Conservation (phyloP, 2,797 vertebrate genomes). For the Gymnothorax javanicus region DNA sequence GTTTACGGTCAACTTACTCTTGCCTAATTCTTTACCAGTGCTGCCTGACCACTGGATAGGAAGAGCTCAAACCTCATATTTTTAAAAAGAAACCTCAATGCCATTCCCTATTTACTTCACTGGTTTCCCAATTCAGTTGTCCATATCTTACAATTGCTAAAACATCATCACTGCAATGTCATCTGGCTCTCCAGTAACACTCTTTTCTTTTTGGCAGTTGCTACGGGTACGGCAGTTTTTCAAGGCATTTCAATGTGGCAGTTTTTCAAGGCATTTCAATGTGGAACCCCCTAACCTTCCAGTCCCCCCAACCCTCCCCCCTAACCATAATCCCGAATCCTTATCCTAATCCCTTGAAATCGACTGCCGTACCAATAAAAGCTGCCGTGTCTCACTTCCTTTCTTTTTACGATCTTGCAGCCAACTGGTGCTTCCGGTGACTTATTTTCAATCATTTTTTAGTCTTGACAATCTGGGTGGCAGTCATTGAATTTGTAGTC, state of each 20-base stretch:
- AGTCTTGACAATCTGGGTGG: not conserved
- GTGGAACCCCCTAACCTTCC: too few relatives aligned
- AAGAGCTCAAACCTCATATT: not conserved
- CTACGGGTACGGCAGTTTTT: too few relatives aligned
- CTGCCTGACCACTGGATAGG: not conserved
- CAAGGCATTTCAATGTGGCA: too few relatives aligned
- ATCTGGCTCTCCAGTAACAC: not conserved
- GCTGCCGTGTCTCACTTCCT: too few relatives aligned
- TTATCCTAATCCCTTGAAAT: too few relatives aligned
- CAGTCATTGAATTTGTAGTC: not conserved
- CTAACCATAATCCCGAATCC: too few relatives aligned
- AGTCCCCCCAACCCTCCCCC: too few relatives aligned
- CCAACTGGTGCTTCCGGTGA: not conserved
- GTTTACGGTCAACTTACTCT: constrained; percentile 2
- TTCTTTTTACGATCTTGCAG: not conserved
- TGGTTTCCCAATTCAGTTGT: not conserved
- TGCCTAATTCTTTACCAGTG: constrained; percentile 4
- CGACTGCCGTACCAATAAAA: too few relatives aligned
- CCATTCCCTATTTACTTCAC: not conserved
- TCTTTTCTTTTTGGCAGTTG: not conserved
- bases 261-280: too few relatives aligned
- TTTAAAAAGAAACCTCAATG: not conserved
- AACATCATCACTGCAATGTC: not conserved
- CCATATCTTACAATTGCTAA: not conserved
- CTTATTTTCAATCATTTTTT: not conserved